Percentiles rank a stretch among this genome's conserved stretches.
Conservation (phyloP, 2,888 invertebrate species). For the Choristoneura rosaceana region DNA sequence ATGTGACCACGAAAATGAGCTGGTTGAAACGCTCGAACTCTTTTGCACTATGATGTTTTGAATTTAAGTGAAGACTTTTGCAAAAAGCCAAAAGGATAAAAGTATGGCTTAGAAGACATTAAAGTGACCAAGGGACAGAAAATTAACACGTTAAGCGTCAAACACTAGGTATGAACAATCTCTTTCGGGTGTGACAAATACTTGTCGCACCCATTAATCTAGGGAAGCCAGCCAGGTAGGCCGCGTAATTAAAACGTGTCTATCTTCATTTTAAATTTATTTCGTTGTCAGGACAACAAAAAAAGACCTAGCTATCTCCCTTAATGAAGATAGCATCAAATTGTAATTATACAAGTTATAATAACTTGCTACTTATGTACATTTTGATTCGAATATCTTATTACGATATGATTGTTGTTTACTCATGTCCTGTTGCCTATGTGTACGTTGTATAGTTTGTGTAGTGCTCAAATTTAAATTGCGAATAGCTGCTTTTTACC, state of each 20-base stretch:
- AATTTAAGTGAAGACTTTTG: no score
- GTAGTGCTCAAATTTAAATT: no score
- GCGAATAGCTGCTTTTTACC: no score
- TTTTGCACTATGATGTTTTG: no score
- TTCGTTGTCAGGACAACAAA: slow-evolving; percentile 5
- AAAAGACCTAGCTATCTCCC: slow-evolving; percentile 5
- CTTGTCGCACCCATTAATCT: slow-evolving; percentile 1
- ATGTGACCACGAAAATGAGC: no score
- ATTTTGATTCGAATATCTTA: neutral
- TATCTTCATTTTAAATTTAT: slow-evolving; percentile 18
- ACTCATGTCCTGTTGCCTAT: no score
- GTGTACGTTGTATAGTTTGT: no score
- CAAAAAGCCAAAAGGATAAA: no score
- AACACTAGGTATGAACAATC: neutral
- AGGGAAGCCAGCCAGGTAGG: slow-evolving; percentile 13
- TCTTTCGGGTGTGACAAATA: slow-evolving; percentile 2
- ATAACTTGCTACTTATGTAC: neutral
- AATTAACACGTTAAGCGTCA: neutral
- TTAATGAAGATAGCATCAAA: slow-evolving; percentile 10
- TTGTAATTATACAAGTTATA: slow-evolving; percentile 5
- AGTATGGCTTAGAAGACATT: neutral
- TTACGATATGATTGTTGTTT: neutral
- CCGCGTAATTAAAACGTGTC: slow-evolving; percentile 14
- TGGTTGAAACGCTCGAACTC: no score
- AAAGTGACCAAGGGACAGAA: neutral